Evolutionary conservation across 2,888 invertebrate species (phyloP).

Genomic region (Xylota segnis): DNA sequence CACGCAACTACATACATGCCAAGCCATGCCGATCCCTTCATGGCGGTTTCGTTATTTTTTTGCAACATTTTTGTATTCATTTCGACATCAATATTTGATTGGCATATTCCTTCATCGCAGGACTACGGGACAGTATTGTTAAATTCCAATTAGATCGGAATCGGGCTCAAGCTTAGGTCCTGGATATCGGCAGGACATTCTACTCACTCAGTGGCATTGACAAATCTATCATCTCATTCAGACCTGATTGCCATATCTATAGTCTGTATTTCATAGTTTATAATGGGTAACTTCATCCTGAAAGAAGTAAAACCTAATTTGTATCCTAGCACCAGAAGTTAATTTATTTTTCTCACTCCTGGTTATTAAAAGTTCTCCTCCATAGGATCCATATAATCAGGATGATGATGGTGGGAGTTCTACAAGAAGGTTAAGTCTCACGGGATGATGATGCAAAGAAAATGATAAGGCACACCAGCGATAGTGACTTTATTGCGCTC

Average conservation of each 20-base stretch:
- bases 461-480: neutral
- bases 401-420: conserved; percentile 21
- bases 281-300: conserved; percentile 11
- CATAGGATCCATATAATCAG: conserved; percentile 25
- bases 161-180: too few relatives aligned
- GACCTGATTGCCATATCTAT: neutral
- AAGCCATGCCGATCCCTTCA: neutral
- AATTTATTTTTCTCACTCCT: conserved; percentile 38
- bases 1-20: too few relatives aligned
- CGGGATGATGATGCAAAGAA: conserved; percentile 2
- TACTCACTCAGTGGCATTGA: neutral
- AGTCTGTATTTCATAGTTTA: conserved; percentile 20
- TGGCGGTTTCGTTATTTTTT: neutral
- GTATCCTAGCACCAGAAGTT: conserved; percentile 30
- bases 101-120: neutral
- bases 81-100: conserved; percentile 11
- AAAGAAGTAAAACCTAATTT: conserved; percentile 33
- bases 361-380: conserved; percentile 9
- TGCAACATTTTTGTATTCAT: neutral
- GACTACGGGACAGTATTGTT: neutral
- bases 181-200: too few relatives aligned
- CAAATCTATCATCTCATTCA: neutral
- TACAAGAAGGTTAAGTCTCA: conserved; percentile 1
- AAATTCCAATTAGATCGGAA: neutral
- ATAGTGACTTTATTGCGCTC: conserved; percentile 11